Evolutionary conservation across 2,113 vertebrate species (phyloP), one percentile per base, ranked within the genome.

Genomic region (Prochilodus magdalenae): DNA sequence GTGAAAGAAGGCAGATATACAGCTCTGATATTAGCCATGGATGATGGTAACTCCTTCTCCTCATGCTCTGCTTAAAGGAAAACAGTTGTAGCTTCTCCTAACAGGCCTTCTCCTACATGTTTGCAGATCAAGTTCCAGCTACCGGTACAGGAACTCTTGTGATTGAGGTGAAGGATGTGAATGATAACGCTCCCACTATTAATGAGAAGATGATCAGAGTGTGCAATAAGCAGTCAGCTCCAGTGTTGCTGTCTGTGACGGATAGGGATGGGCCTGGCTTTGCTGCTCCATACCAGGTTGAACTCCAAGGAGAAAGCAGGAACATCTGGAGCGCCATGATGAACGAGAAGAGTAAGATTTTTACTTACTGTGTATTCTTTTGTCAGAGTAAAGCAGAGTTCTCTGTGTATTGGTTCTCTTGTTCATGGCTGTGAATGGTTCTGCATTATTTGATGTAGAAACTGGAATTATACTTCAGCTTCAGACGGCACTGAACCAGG

Each of bases 261-360:
- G 98, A 99, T 80, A 92, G 91, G 76, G 98, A 99, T 0, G 91
- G 94, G 12, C 92, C 92, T 0, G 93, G 91, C 5, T 93, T 94
- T 81, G 91, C 92, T 2, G 8, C 77, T 33, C 98, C 97, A 0
- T 98, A 93, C 87, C 49, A 0, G 0, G 96, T 94, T 8, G 63
- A n/a, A 0, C 81, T 97, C 16, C 75, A 86, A 0, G 89, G 93
- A 0, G 80, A 85, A 13, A 91, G 96, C 0, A 71, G 81, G 24
- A 71, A 55, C 76, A 98, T 97, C 88, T 99, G 98, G 98, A 95
- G 94, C 0, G 87, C 90, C 0, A 47, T 0, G 0, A 76, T 95
- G 86, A 73, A 60, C 0, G 40, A 66, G 0, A 24, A 79, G 62
- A 91, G 98, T 98, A 89, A 60, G 95, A 4, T 11, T 44, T 44